Evolutionary conservation across 2,113 vertebrate species (phyloP), one percentile per base, ranked within the genome.

Genomic region (Symphodus melops): DNA sequence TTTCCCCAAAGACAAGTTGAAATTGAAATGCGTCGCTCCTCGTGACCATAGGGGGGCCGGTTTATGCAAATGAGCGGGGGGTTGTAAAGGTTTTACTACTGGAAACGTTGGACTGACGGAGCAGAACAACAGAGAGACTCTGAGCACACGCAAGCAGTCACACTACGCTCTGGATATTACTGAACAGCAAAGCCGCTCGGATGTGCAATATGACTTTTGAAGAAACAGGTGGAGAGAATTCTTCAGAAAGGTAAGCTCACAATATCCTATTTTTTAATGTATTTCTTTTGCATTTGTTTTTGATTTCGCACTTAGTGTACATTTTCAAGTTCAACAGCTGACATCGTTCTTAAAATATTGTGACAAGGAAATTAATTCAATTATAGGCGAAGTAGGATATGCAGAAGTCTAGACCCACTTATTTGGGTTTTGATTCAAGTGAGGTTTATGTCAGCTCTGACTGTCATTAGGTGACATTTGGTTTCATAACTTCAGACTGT

Each of bases 181-280:
- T 1, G 33, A 55, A 33, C 72, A 76, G 12, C 65, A 12, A 41
- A n/a, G 28, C 76, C 60, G 76, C 63, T 79, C 67, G 81, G 83
- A 92, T 93, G 92, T 93, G 92, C 93, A 95, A 92, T 81, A 95
- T 95, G 94, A 94, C 94, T 90, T 93, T 94, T 82, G 94, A 95
- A 42, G 94, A 95, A 75, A 86, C 83, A 36, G 73, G 84, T 70
- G 93, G 92, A 83, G 94, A 94, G 9, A 90, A 91, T 68, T 87
- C 92, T 53, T 69, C 91, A 80, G 93, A 95, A 86, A 94, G 91
- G 94, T 94, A 23, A 49, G 69, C 39, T 48, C 1, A 10, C n/a
- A n/a, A n/a, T n/a, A n/a, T n/a, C n/a, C n/a, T n/a, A n/a, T n/a
- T n/a, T n/a, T n/a, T n/a, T 28, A 2, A 14, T 28, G 9, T 20